Evolutionary conservation across 2,888 invertebrate species (phyloP).

Genomic region (Noctua pronuba): DNA sequence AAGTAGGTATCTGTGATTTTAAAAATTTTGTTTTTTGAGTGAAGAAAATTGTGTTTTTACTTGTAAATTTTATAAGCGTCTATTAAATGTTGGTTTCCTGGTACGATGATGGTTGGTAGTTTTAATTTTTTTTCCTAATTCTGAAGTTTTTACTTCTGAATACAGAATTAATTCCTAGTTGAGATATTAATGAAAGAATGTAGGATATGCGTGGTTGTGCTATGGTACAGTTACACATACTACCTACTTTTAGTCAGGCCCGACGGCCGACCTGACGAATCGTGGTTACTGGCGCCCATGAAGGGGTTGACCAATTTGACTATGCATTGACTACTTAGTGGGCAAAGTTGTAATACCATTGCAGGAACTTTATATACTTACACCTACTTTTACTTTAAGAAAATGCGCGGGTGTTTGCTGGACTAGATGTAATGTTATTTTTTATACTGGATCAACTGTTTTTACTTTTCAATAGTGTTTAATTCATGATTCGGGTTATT

Average conservation of each 20-base stretch:
- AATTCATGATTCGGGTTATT: neutral
- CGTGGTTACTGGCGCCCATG: neutral
- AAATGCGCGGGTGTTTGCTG: neutral
- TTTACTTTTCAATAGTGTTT: neutral
- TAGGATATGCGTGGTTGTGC: neutral
- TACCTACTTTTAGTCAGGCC: neutral
- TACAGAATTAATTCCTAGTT: neutral
- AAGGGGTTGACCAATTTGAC: neutral
- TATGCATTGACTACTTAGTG: no score
- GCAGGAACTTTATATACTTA: neutral
- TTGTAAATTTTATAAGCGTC: neutral
- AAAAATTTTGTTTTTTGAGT: neutral
- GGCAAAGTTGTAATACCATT: neutral
- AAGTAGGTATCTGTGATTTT: neutral
- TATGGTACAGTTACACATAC: neutral
- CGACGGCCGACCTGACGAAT: neutral
- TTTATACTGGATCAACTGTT: neutral
- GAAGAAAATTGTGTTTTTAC: neutral
- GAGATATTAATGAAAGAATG: neutral
- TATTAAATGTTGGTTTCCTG: neutral
- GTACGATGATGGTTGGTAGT: neutral
- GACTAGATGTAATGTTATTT: neutral
- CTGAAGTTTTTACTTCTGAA: neutral
- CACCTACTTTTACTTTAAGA: no score
- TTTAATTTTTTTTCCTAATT: neutral